Conservation (phyloP, 2,888 invertebrate species). For the Sclerodermus sp. region DNA sequence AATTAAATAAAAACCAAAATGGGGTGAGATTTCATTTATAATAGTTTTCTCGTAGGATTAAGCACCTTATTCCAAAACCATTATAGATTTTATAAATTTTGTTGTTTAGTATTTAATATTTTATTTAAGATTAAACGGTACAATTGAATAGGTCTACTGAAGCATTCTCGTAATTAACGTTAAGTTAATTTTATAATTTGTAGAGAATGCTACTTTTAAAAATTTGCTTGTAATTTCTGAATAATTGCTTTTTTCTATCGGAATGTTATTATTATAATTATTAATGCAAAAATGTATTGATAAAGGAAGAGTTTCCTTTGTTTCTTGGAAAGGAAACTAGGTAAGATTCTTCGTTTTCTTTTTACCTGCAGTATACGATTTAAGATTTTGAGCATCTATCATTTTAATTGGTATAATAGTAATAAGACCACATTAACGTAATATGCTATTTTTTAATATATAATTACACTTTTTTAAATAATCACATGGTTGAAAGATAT, state of each 20-base stretch:
- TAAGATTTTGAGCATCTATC: slow-evolving; percentile 18
- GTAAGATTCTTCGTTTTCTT: slow-evolving; percentile 26
- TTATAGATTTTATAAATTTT: neutral
- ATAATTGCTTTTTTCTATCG: slow-evolving; percentile 26
- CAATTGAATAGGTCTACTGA: slow-evolving; percentile 29
- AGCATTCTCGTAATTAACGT: slow-evolving; percentile 42
- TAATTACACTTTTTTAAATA: too few relatives aligned
- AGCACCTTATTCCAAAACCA: too few relatives aligned
- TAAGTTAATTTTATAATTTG: slow-evolving; percentile 38
- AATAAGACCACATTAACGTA: too few relatives aligned
- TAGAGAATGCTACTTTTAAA: slow-evolving; percentile 14
- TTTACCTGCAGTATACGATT: slow-evolving; percentile 16
- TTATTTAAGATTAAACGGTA: slow-evolving; percentile 18
- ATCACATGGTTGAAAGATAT: too few relatives aligned
- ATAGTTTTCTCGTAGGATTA: too few relatives aligned
- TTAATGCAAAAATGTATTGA: slow-evolving; percentile 1
- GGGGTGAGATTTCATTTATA: too few relatives aligned
- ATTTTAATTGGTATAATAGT: slow-evolving; percentile 9
- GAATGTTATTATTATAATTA: slow-evolving; percentile 29
- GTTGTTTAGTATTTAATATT: neutral
- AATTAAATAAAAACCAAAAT: too few relatives aligned
- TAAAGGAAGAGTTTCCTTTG: slow-evolving; percentile 23
- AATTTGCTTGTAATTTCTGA: slow-evolving; percentile 26
- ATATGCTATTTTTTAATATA: too few relatives aligned
- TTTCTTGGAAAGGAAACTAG: slow-evolving; percentile 23